Evolutionary conservation across 1,140 invertebrate genomes (phyloP).

Genomic region (Brachionus calyciflorus): DNA sequence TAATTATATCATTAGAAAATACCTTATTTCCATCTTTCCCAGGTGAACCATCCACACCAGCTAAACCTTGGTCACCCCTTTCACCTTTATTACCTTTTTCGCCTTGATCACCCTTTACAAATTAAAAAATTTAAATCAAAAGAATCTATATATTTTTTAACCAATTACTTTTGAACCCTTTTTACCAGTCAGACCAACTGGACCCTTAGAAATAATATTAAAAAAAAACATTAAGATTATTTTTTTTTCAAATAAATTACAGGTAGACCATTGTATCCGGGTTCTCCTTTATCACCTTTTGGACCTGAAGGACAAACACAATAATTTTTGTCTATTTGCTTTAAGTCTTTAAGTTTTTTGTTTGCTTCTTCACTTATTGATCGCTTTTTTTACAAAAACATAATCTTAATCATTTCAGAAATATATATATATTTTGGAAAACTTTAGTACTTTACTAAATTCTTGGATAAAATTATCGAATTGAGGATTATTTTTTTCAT

Average conservation of each 20-base stretch:
- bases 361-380: not conserved
- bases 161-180: conserved; percentile 10
- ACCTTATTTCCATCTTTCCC: not conserved
- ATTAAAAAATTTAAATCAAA: not conserved
- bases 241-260: not conserved
- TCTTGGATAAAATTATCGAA: not conserved
- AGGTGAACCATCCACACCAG: not conserved
- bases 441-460: not conserved
- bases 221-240: not conserved
- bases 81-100: conserved; percentile 8
- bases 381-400: not conserved
- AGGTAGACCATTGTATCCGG: not conserved
- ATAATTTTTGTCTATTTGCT: not conserved
- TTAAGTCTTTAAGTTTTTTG: not conserved
- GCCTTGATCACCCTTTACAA: not conserved
- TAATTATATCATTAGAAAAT: not conserved
- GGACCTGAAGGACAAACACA: not conserved
- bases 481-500: not conserved
- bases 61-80: not conserved
- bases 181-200: conserved; percentile 24
- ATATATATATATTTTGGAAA: not conserved
- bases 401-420: not conserved
- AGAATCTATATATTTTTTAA: not conserved
- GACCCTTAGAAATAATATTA: conserved; percentile 23
- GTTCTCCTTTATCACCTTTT: conserved; percentile 27